Evolutionary conservation across 2,888 invertebrate genomes (phyloP), one percentile per base, ranked within the genome.

Genomic region (Scaptomyza polygonia): DNA sequence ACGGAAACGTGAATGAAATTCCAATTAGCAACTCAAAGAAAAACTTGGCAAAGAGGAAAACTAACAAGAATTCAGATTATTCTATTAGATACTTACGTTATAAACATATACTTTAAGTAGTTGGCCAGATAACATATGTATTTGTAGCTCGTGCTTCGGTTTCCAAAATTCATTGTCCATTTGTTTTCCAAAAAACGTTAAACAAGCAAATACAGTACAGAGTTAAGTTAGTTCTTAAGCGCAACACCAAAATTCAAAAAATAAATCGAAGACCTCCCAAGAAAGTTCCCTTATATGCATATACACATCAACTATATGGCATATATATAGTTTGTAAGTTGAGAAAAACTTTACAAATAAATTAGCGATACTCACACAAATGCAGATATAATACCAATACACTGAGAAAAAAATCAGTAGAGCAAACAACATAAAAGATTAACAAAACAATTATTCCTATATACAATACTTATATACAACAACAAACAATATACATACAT

Each of bases 401-500:
- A 69, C 54, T 57, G 49, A 27, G 18, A 34, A 2, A 36, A 21
- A 53, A 18, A 54, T 47, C 51, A 65, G 54, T 54, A 58, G 32
- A 67, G 53, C 40, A 59, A 64, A 63, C 49, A 67, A 76, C 77
- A 63, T 63, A 70, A 68, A 82, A 71, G 86, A 75, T 87, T 84
- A 86, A 85, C 88, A 87, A 81, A 79, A 67, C 86, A 85, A 88
- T 83, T 85, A 89, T 89, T 89, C 88, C 86, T 88, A 89, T 89
- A 89, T 88, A 89, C 87, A 89, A 85, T 80, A 81, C 77, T 75
- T 76, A 81, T 78, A 83, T 82, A 83, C 84, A 84, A 83, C 84
- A 84, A 85, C 57, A 79, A 72, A 62, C 47, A 75, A 65, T 55
- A 67, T 51, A 63, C 27, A 67, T 51, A 63, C 27, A 74, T 66